Evolutionary conservation across 2,888 invertebrate genomes (phyloP), one percentile per base, ranked within the genome.

Genomic region (Apomyelois bistriatella): DNA sequence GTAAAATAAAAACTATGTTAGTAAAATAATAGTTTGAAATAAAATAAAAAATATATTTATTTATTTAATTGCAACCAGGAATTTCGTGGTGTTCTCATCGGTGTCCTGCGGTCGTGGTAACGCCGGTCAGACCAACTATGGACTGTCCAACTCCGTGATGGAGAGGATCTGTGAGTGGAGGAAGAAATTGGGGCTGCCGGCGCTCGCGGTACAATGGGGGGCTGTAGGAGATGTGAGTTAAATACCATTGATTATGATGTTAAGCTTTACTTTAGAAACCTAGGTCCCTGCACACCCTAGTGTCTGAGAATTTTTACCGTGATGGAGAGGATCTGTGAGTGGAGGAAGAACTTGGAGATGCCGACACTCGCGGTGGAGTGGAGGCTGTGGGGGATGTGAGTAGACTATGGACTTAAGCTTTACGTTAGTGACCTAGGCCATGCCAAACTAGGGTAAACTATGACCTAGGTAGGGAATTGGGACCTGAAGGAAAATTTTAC

Each of bases 101-200:
- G 96, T 98, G 5, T 95, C 96, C 0, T 97, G 97, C 74, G 98
- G 98, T 12, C 93, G 97, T 16, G 98, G 98, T 64, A 98, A 98
- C 80, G 94, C 95, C 4, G 97, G 97, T 0, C 98, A 98, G 86
- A 94, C 95, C 15, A 97, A 97, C 85, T 98, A 98, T 76, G 98
- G 97, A 22, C 94, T 95, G 91, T 94, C 97, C 41, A 98, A 98
- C 86, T 96, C 97, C 0, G 92, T 95, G 3, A 96, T 97, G 96
- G 97, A 98, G 79, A 92, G 96, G 60, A 93, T 98, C 61, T 95
- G 96, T 72, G 97, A 97, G 78, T 85, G 90, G 68, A 92, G 97
- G 59, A 90, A 90, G 67, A 82, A 79, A 53, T 93, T 93, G 6
- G 95, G 96, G 0, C 89, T 94, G 0, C 96, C 96, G 0, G 97